Evolutionary conservation across 2,113 vertebrate species (phyloP), one percentile per base, ranked within the genome.

Genomic region (Phoenicopterus ruber): DNA sequence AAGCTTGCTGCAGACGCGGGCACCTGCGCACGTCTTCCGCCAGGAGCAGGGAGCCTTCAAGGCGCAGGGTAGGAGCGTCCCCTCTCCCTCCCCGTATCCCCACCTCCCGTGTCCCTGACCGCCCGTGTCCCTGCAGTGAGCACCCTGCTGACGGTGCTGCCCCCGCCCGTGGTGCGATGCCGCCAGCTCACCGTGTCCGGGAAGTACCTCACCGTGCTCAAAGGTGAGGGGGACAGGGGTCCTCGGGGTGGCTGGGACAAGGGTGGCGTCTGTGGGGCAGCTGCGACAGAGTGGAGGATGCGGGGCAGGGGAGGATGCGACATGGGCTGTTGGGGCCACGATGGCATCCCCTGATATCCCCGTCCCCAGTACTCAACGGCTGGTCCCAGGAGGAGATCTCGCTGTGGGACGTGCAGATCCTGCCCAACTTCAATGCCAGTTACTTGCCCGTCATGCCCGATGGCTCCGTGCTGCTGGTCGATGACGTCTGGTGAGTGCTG

Each of bases 371-470:
- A 96, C 96, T 99, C 97, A 99, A 99, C 54, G 97, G 98, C 66
- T 98, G 98, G 82, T 99, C 98, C 52, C 98, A 98, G 95, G 99
- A 99, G 83, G 98, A 98, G 81, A 96, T 99, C 59, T 98, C 98
- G 25, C 94, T 99, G 58, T 97, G 97, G 93, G 99, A 99, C 6
- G 97, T 99, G 67, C 98, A 97, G 72, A 98, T 99, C 69, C 97
- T 99, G 28, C 99, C 99, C 58, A 99, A 99, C 95, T 98, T 99
- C 87, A 99, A 99, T 28, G 98, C 98, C 59, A 99, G 98, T 54
- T 99, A 99, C 96, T 98, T 99, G 54, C 99, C 99, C 40, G 98
- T 99, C 97, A 99, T 99, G 99, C 99, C 99, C 0, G 99, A 99
- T 6, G 99, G 99, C 61, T 99, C 99, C 1, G 99, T 99, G 18